Evolutionary conservation across 2,888 invertebrate genomes (phyloP).

Genomic region (Mechanitis messenoides): DNA sequence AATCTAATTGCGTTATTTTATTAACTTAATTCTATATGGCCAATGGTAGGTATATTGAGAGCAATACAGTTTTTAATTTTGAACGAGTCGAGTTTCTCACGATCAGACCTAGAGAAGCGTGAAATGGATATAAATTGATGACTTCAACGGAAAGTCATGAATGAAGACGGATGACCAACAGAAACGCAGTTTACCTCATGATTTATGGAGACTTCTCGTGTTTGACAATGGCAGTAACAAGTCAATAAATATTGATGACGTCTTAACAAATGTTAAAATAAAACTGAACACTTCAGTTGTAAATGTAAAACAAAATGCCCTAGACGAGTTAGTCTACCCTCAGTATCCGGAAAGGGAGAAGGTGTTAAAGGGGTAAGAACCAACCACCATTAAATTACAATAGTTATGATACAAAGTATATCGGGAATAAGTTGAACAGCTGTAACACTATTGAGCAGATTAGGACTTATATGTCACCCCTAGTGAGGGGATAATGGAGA

Average conservation of each 20-base stretch:
- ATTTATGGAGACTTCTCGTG: too few relatives aligned
- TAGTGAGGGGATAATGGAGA: not conserved
- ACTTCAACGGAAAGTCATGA: not conserved
- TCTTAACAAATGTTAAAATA: too few relatives aligned
- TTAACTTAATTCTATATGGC: too few relatives aligned
- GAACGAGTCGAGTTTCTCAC: not conserved
- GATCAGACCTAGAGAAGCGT: constrained; percentile 8
- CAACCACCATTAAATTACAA: constrained; percentile 13
- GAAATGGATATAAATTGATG: constrained; percentile 11
- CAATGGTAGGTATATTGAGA: too few relatives aligned
- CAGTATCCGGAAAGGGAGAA: not conserved
- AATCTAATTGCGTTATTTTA: too few relatives aligned
- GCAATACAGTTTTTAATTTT: not conserved
- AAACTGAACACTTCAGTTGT: too few relatives aligned
- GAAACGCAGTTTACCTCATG: too few relatives aligned
- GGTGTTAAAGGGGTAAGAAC: constrained; percentile 12
- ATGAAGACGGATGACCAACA: not conserved
- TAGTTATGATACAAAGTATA: constrained; percentile 7
- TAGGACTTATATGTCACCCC: constrained; percentile 2
- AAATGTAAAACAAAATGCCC: too few relatives aligned
- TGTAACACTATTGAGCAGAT: constrained; percentile 4
- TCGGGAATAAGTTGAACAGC: not conserved
- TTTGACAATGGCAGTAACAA: too few relatives aligned
- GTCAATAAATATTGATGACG: too few relatives aligned
- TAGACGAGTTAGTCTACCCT: too few relatives aligned